Evolutionary conservation across 1,140 invertebrate species (phyloP).

Genomic region (Leptopilina boulardi): DNA sequence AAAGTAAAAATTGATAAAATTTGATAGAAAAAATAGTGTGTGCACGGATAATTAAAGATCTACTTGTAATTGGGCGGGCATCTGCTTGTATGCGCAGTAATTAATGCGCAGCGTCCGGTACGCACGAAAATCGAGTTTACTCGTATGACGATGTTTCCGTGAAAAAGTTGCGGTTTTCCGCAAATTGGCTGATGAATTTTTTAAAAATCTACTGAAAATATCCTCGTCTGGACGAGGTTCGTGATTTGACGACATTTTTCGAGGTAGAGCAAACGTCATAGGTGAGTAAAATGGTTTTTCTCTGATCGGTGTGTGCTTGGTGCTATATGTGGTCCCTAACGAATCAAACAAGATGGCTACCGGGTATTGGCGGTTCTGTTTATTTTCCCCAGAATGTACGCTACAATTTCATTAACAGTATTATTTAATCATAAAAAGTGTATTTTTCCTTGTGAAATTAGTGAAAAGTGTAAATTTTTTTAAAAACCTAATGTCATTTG

Average conservation of each 20-base stretch:
- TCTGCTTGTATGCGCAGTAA: conserved; percentile 57
- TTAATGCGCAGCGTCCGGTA: conserved; percentile 60
- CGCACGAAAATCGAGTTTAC: conserved; percentile 51
- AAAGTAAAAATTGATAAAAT: too few species aligned
- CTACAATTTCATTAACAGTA: background rate
- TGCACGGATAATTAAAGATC: too few species aligned
- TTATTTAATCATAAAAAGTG: background rate
- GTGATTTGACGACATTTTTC: conserved; percentile 3
- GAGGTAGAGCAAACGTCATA: background rate
- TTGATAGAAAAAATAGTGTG: too few species aligned
- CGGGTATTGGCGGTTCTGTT: conserved; percentile 57
- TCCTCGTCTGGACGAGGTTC: conserved; percentile 17
- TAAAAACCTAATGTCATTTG: background rate
- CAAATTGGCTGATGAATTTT: conserved; percentile 44
- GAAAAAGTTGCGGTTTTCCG: conserved; percentile 47
- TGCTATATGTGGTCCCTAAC: conserved; percentile 40
- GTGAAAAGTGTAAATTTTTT: conserved; percentile 6
- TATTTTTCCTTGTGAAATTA: background rate
- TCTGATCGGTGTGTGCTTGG: conserved; percentile 24
- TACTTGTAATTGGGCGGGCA: conserved; percentile 35
- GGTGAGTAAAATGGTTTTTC: conserved; percentile 39
- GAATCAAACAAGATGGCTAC: conserved; percentile 67
- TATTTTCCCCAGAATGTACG: conserved; percentile 51
- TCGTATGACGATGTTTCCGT: conserved; percentile 57
- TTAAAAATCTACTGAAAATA: conserved; percentile 35